A percentile compares a stretch with the other conserved stretches of the same genome.
These are phyloP conservation scores for Leptogaster cylindrica DNA, from an alignment of 2,888 invertebrate species.

Conservation along the genomic window DNA sequence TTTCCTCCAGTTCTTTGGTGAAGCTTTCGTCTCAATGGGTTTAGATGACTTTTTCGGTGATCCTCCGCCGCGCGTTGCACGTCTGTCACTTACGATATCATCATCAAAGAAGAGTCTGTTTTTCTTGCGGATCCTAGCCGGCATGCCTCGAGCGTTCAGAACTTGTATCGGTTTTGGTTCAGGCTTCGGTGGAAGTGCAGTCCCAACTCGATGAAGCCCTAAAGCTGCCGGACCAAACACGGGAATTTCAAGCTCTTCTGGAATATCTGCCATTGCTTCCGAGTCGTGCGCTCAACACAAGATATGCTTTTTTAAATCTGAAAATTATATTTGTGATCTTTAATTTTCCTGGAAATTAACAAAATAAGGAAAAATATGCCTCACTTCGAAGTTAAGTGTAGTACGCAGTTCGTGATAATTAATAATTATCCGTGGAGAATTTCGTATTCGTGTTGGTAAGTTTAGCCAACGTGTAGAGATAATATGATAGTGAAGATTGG, in stretches of 20 bases:
- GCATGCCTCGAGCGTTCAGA: slow-evolving; percentile 86
- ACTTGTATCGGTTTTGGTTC: slow-evolving; percentile 78
- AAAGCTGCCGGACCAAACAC: slow-evolving; percentile 80
- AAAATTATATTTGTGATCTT: no score
- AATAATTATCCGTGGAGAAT: no score
- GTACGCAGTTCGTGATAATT: no score
- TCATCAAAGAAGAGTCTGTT: slow-evolving; percentile 90
- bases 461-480: no score
- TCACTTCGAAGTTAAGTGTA: no score
- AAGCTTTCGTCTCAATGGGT: slow-evolving; percentile 64
- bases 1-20: slow-evolving; percentile 63
- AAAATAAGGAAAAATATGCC: no score
- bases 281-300: no score
- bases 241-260: slow-evolving; percentile 72
- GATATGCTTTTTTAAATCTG: no score
- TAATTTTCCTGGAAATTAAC: no score
- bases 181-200: slow-evolving; percentile 74
- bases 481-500: no score
- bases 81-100: slow-evolving; percentile 81
- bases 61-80: slow-evolving; percentile 68
- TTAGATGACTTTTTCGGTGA: slow-evolving; percentile 62
- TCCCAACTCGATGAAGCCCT: slow-evolving; percentile 81
- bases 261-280: slow-evolving; percentile 52
- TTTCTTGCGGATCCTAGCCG: slow-evolving; percentile 86
- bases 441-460: no score